Evolutionary conservation across 2,888 invertebrate species (phyloP).

Genomic region (Cyrtodaria siliqua): DNA sequence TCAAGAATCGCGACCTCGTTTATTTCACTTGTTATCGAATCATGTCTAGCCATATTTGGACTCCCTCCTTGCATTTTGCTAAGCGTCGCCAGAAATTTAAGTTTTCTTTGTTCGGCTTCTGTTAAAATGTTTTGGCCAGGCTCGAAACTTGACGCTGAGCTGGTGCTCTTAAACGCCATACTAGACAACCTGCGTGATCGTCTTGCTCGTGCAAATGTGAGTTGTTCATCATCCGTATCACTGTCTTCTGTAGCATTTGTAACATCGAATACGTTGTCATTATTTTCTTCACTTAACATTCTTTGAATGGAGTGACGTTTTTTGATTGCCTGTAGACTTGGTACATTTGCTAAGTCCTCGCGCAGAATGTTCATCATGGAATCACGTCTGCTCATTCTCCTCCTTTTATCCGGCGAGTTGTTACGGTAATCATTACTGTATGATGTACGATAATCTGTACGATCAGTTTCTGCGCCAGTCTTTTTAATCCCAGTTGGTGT

Average conservation of each 20-base stretch:
- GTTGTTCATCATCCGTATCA: constrained; percentile 16
- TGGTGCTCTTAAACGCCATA: not conserved
- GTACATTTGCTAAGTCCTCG: constrained; percentile 55
- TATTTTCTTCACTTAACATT: not conserved
- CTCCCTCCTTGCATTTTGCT: constrained; percentile 32
- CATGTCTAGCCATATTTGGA: not conserved
- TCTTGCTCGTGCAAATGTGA: not conserved
- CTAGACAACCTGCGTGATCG: constrained; percentile 9
- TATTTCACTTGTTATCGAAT: constrained; percentile 14
- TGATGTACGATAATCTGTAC: too few relatives aligned
- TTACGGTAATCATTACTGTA: too few relatives aligned
- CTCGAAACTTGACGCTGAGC: constrained; percentile 31
- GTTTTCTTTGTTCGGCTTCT: constrained; percentile 45
- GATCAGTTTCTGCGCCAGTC: not conserved
- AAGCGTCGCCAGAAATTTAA: constrained; percentile 48
- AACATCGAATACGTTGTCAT: not conserved
- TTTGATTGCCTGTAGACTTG: constrained; percentile 36
- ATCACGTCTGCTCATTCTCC: constrained; percentile 30
- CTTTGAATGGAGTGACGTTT: constrained; percentile 1
- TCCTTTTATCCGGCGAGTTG: not conserved
- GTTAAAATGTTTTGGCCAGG: constrained; percentile 21
- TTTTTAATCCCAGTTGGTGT: not conserved
- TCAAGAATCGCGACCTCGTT: constrained; percentile 55
- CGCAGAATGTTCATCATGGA: constrained; percentile 58
- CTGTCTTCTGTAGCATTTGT: constrained; percentile 13